Evolutionary conservation across 2,888 invertebrate genomes (phyloP).

Genomic region (Dynastes grantii): DNA sequence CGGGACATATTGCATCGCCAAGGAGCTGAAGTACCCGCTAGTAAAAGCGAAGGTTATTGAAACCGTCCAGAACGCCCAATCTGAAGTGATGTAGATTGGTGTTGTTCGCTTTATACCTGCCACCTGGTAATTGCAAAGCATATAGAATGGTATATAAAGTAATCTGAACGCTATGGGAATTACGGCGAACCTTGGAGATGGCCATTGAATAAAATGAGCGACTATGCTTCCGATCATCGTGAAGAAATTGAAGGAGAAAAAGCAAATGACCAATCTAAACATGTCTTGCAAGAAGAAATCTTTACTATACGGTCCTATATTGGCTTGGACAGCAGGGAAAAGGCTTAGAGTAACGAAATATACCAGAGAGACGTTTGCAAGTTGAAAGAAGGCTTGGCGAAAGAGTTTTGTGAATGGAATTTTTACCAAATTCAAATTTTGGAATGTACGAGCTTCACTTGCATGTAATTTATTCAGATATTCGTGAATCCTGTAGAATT

Average conservation of each 20-base stretch:
- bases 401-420: constrained; percentile 77
- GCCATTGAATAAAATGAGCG: constrained; percentile 78
- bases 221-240: constrained; percentile 94
- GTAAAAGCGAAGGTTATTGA: constrained; percentile 86
- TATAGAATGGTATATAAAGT: constrained; percentile 89
- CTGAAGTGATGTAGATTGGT: constrained; percentile 82
- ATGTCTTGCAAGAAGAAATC: constrained; percentile 76
- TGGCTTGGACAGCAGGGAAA: constrained; percentile 90
- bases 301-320: constrained; percentile 72
- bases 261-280: constrained; percentile 87
- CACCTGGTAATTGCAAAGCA: constrained; percentile 92
- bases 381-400: constrained; percentile 83
- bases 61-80: constrained; percentile 86
- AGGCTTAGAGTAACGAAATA: constrained; percentile 94
- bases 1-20: constrained; percentile 95
- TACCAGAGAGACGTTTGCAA: constrained; percentile 92
- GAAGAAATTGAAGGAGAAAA: constrained; percentile 92
- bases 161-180: constrained; percentile 81
- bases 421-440: not conserved
- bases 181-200: constrained; percentile 83
- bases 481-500: constrained; percentile 67
- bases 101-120: constrained; percentile 72
- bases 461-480: constrained; percentile 63
- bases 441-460: not conserved
- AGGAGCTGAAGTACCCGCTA: constrained; percentile 93